phyloP scores from a whole-genome alignment of 2,113 vertebrate species.

The Burhinus bistriatus region DNA sequence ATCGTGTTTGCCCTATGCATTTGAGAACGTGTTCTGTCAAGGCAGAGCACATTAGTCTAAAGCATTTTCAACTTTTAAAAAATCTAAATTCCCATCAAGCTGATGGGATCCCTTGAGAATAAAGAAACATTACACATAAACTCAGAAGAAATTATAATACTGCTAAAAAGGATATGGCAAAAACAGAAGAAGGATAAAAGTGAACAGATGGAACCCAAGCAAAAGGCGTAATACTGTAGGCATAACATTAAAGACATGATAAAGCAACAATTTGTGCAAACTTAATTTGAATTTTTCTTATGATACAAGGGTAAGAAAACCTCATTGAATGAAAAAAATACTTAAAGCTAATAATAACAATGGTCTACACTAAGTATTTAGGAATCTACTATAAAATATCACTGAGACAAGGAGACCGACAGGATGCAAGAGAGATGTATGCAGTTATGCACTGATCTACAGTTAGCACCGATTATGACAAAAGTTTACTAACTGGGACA shows the following conservation, averaged over 20 bases:
- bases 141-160: not conserved
- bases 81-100: not conserved
- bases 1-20: not conserved
- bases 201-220: not conserved
- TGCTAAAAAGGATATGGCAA: not conserved
- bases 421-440: not conserved
- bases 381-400: not conserved
- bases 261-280: not conserved
- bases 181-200: not conserved
- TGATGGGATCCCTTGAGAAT: not conserved
- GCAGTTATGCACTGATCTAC: not conserved
- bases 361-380: not conserved
- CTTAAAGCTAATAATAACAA: not conserved
- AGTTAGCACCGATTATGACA: not conserved
- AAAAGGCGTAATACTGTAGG: not conserved
- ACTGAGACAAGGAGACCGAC: not conserved
- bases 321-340: not conserved
- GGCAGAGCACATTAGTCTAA: not conserved
- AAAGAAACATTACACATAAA: not conserved
- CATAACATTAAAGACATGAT: not conserved
- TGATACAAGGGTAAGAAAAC: not conserved
- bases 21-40: not conserved
- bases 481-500: not conserved
- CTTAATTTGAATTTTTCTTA: not conserved
- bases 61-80: not conserved